Conservation (phyloP, 2,888 invertebrate species). For the Mantis religiosa region DNA sequence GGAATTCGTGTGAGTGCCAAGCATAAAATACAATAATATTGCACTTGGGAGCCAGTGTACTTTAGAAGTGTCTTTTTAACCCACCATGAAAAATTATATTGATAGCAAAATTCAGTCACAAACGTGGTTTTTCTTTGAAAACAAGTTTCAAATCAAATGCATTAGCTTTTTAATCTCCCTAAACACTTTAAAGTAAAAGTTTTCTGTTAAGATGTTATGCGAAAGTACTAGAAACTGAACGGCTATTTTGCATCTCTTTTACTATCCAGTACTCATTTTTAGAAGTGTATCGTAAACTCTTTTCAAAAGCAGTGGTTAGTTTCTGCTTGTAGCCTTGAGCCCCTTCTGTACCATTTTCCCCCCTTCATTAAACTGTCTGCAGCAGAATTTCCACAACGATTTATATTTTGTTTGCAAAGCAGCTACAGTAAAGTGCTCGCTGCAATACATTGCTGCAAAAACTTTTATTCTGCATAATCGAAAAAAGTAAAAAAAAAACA, state of each 20-base stretch:
- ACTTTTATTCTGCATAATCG: background rate
- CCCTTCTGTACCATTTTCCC: background rate
- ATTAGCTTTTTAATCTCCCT: no score
- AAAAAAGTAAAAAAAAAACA: background rate
- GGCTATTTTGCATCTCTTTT: background rate
- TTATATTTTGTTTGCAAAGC: background rate
- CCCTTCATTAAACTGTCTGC: background rate
- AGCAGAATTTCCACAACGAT: background rate
- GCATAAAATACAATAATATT: no score
- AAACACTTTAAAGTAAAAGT: no score
- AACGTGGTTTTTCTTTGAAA: no score
- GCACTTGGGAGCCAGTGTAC: no score
- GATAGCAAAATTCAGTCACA: no score
- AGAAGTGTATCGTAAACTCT: background rate
- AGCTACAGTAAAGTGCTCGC: background rate
- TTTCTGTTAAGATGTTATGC: background rate
- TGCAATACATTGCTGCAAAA: background rate
- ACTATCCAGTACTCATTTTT: background rate
- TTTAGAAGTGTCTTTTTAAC: no score
- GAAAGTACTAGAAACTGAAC: background rate
- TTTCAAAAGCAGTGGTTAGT: background rate
- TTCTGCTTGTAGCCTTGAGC: background rate
- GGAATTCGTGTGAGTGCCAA: no score
- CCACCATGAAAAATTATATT: no score
- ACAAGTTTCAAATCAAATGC: no score